Evolutionary conservation across 30 jellyfish, hydroid and myxozoan genomes (phyloP).

Genomic region (Sanderia malayensis): DNA sequence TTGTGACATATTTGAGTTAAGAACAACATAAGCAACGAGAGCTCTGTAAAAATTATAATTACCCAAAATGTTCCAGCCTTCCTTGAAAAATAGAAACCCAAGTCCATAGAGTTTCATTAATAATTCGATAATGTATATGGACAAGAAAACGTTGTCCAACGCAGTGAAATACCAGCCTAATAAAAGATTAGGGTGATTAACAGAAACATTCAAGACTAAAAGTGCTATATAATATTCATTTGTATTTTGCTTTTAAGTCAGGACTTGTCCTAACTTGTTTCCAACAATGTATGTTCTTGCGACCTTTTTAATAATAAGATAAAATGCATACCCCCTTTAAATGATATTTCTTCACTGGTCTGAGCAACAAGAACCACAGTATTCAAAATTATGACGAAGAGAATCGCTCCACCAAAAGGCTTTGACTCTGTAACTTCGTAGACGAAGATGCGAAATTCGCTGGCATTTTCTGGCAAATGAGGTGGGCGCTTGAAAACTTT

Average conservation of each 20-base stretch:
- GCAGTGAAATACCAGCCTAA: slow-evolving; percentile 90
- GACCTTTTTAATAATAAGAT: no score
- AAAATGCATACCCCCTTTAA: slow-evolving; percentile 61
- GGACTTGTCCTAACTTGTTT: no score
- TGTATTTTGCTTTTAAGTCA: no score
- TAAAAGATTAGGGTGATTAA: no score
- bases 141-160: slow-evolving; percentile 76
- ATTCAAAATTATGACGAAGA: slow-evolving; percentile 63
- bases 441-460: slow-evolving; percentile 60
- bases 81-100: slow-evolving; percentile 56
- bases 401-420: slow-evolving; percentile 75
- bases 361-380: slow-evolving; percentile 77
- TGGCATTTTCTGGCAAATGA: slow-evolving; percentile 53
- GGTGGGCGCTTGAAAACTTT: slow-evolving; percentile 36
- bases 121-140: slow-evolving; percentile 81
- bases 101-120: slow-evolving; percentile 73
- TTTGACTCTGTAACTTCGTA: slow-evolving; percentile 73
- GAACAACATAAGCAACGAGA: no score
- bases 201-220: no score
- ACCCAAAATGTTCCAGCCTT: slow-evolving; percentile 95
- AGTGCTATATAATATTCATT: no score
- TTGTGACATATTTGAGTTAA: background rate
- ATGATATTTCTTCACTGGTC: slow-evolving; percentile 59
- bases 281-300: no score
- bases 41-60: background rate